A percentile compares a stretch with the other conserved stretches of the same genome.
Evolutionary conservation across 2,888 invertebrate genomes (phyloP).

Genomic region (Meiosimyza decipiens): DNA sequence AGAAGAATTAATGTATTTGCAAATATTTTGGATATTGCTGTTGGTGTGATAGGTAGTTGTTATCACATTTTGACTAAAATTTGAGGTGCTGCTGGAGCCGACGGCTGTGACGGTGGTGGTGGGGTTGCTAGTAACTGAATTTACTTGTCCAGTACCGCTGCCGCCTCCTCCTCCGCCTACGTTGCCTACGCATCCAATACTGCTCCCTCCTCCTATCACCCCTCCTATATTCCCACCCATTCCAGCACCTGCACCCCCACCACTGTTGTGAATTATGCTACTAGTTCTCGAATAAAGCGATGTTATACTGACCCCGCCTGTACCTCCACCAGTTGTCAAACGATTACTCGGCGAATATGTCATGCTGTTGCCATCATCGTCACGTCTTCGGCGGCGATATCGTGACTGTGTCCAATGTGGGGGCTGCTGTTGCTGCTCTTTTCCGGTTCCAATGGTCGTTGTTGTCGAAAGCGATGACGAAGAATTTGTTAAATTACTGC

Average conservation of each 20-base stretch:
- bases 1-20: constrained; percentile 39
- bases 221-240: constrained; percentile 26
- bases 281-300: constrained; percentile 47
- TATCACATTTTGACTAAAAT: constrained; percentile 35
- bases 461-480: constrained; percentile 57
- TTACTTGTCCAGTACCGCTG: constrained; percentile 42
- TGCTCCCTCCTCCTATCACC: constrained; percentile 38
- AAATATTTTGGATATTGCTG: constrained; percentile 42
- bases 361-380: constrained; percentile 57
- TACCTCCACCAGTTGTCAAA: constrained; percentile 44
- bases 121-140: constrained; percentile 49
- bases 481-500: constrained; percentile 56
- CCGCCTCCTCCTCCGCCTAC: constrained; percentile 46
- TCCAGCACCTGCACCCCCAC: constrained; percentile 38
- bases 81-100: constrained; percentile 45
- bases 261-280: constrained; percentile 36
- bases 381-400: constrained; percentile 60
- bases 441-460: constrained; percentile 35
- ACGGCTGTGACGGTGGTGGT: constrained; percentile 49
- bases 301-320: constrained; percentile 53
- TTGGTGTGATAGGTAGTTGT: constrained; percentile 39
- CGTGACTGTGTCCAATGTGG: constrained; percentile 58
- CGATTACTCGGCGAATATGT: constrained; percentile 62
- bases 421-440: constrained; percentile 46
- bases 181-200: constrained; percentile 46